Percentiles rank a stretch among this genome's conserved stretches.
phyloP scores from a whole-genome alignment of 2,113 vertebrate species.

The Oncorhynchus clarkii region DNA sequence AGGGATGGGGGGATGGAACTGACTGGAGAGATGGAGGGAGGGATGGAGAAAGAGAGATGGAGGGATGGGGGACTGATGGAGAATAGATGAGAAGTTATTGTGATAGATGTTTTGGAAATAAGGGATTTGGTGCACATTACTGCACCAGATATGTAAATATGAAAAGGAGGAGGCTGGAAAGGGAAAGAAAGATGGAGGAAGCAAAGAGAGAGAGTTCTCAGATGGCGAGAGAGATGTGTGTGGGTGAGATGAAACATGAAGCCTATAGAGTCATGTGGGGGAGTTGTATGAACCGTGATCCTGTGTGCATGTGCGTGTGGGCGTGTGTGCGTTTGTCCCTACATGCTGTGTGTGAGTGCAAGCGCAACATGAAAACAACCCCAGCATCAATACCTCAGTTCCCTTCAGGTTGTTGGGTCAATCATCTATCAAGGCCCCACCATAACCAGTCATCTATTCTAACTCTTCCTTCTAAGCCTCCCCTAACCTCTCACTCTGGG shows the following conservation, averaged over 20 bases:
- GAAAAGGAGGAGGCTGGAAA: not conserved
- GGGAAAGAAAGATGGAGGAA: not conserved
- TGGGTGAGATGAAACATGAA: conserved; percentile 19
- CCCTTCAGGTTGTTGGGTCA: conserved; percentile 25
- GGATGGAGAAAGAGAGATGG: not conserved
- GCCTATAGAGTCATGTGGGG: conserved; percentile 2
- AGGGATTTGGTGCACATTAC: not conserved
- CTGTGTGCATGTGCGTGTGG: conserved; percentile 8
- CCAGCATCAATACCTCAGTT: conserved; percentile 32
- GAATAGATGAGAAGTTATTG: not conserved
- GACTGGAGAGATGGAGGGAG: not conserved
- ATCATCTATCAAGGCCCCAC: conserved; percentile 17
- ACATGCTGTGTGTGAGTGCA: not conserved
- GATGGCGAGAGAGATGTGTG: not conserved
- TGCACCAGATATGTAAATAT: not conserved
- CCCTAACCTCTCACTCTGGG: conserved; percentile 2
- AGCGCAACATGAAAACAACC: not conserved
- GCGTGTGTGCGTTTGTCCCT: not conserved
- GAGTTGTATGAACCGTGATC: conserved; percentile 1
- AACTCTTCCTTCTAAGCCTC: conserved; percentile 1
- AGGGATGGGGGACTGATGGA: not conserved
- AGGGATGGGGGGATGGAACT: conserved; percentile 3
- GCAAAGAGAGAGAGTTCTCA: not conserved
- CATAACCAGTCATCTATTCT: not conserved
- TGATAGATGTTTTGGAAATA: too few relatives aligned